Base-by-base conservation (phyloP, 1,140 invertebrate species). In the Drosophila quadrilineata region DNA sequence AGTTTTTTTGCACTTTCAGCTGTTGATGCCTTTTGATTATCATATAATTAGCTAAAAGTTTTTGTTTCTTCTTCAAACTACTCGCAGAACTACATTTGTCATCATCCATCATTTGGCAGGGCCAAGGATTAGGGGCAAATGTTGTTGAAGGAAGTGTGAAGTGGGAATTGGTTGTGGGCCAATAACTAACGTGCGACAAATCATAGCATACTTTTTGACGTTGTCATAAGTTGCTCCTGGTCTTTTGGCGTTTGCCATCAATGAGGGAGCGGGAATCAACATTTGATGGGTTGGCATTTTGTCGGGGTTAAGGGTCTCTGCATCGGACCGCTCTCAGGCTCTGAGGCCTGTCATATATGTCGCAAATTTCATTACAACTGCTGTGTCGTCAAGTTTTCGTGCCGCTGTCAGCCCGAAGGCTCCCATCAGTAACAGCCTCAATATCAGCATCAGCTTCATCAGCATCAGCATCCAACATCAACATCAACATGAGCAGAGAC, bases 371-470 rank as follows among this genome's bases (percentile, higher is more conserved):
- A 84, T 84, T 84, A 85, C 69, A 72, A 71, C 45, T 84, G 77
- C 76, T 85, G 79, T 76, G 77, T 84, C 77, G 77, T 85, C 77
- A 84, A 84, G 77, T 84, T 84, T 84, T 84, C 76, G 73, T 82
- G 58, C 67, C 56, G 77, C 77, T 82, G 77, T 84, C 77, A 84
- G 62, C 70, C 79, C 72, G 69, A 75, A 70, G 76, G 75, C 68
- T n/a, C 65, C 76, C 56, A 70, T 70, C 67, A 62, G 12, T 49
- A 68, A 14, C 57, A 68, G 16, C 66, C n/a, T n/a, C n/a, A n/a
- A n/a, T n/a, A 57, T 9, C 59, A 63, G 2, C 59, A 48, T 3
- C 43, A 50, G 6, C 52, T 46, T 21, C 43, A 48, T 8, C 36
- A 36, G 26, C 58, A 57, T 38, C 57, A 57, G 28, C 53, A 33